Evolutionary conservation across 2,888 invertebrate genomes (phyloP).

Genomic region (Agonopterix subpropinquella): DNA sequence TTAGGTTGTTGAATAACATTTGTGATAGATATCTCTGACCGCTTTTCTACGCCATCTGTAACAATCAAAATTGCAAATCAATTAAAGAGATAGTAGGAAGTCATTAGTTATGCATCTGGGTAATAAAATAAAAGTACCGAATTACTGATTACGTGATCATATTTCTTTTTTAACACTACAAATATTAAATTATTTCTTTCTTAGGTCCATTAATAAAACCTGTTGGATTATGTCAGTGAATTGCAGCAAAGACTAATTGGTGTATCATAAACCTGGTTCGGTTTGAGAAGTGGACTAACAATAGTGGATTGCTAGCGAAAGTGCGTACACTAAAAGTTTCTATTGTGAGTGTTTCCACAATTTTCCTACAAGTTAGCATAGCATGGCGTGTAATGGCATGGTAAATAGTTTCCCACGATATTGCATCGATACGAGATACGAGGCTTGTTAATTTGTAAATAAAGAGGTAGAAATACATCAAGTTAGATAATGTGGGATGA

Average conservation of each 20-base stretch:
- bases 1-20: slow-evolving; percentile 56
- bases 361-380: slow-evolving; percentile 12
- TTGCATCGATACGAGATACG: slow-evolving; percentile 14
- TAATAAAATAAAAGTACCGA: background rate
- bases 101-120: slow-evolving; percentile 1
- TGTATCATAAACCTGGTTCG: slow-evolving; percentile 14
- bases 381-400: slow-evolving; percentile 19
- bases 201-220: background rate
- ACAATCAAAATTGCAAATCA: slow-evolving; percentile 27
- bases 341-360: slow-evolving; percentile 22
- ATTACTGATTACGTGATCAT: slow-evolving; percentile 2
- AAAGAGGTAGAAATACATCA: too few relatives aligned
- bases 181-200: too few relatives aligned
- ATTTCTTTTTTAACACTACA: background rate
- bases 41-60: slow-evolving; percentile 67
- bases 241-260: slow-evolving; percentile 12
- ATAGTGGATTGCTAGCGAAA: slow-evolving; percentile 22
- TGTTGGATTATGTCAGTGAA: slow-evolving; percentile 3
- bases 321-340: slow-evolving; percentile 16
- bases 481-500: too few relatives aligned
- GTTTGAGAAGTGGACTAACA: slow-evolving; percentile 22
- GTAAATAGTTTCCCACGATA: slow-evolving; percentile 27
- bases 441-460: too few relatives aligned
- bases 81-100: slow-evolving; percentile 6
- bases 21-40: slow-evolving; percentile 45